Evolutionary conservation across 2,888 invertebrate species (phyloP), one percentile per base, ranked within the genome.

Genomic region (Serrognathus titanus): DNA sequence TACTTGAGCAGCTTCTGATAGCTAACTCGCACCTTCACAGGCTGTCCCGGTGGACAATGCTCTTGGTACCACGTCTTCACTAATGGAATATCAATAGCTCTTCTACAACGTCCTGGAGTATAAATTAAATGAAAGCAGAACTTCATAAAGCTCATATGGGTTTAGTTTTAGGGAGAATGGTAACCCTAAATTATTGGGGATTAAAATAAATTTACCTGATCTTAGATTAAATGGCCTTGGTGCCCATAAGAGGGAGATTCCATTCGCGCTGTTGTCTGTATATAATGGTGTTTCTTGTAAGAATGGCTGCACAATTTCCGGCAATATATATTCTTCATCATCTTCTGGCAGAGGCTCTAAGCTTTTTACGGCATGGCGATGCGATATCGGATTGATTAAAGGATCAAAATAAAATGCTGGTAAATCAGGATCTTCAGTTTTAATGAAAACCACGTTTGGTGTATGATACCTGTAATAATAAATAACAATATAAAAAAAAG

Each of bases 371-470:
- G 94, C 87, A 78, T 94, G 92, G 52, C 95, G 84, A 74, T 97
- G 97, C 1, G 98, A 95, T 67, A 99, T 99, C 0, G 99, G 98
- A 80, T 99, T 99, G 74, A 99, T 99, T 48, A 99, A 82, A 0
- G 99, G 99, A 81, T 99, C 99, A 79, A 98, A 99, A 78, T 99
- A 99, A 79, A 99, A 99, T 0, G 99, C 99, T 37, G 99, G 99
- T 55, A 99, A 81, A 80, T 99, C 99, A 6, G 99, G 98, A 84
- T 99, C 99, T 80, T 99, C 99, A 0, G 99, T 99, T 82, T 99
- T 99, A 70, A 99, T 99, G 78, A 94, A 99, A 0, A 99, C 97
- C 5, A 99, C 98, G 77, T 97, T 98, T 20, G 99, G 98, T 6
- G 95, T 90, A 78, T 99, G 99, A 78, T 99, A 99, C 96, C 97